Evolutionary conservation across 2,113 vertebrate genomes (phyloP).

Genomic region (Chiloscyllium plagiosum): DNA sequence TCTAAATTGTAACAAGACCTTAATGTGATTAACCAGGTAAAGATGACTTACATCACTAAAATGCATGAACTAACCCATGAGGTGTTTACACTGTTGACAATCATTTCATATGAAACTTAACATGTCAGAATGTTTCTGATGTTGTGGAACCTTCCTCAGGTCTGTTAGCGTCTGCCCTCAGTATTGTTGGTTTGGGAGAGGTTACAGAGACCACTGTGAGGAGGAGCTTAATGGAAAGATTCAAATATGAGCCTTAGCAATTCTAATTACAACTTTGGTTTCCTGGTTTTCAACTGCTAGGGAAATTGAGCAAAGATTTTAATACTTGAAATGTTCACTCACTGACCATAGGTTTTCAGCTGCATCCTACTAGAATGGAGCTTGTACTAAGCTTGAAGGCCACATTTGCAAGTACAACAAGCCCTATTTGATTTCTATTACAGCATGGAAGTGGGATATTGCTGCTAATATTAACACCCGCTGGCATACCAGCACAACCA

Average conservation of each 20-base stretch:
- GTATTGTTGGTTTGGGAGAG: neutral
- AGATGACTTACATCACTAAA: neutral
- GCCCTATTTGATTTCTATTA: neutral
- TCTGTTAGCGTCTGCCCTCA: neutral
- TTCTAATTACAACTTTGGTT: neutral
- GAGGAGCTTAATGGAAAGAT: neutral
- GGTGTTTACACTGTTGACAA: neutral
- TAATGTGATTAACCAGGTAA: neutral
- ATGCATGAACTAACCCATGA: neutral
- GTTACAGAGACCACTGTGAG: neutral
- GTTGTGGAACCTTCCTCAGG: neutral
- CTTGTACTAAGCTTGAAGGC: neutral
- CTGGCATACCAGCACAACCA: neutral
- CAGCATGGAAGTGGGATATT: neutral
- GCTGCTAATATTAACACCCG: neutral
- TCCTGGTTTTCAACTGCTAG: neutral
- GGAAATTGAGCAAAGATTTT: neutral
- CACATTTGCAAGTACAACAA: neutral
- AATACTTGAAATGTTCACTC: neutral
- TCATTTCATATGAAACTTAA: neutral
- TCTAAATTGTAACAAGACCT: neutral
- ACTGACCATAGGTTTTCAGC: neutral
- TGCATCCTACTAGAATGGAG: neutral
- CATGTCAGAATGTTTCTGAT: neutral
- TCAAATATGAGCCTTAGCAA: neutral